Evolutionary conservation across 2,797 vertebrate species (phyloP), one percentile per base, ranked within the genome.

Genomic region (Erethizon dorsatum): DNA sequence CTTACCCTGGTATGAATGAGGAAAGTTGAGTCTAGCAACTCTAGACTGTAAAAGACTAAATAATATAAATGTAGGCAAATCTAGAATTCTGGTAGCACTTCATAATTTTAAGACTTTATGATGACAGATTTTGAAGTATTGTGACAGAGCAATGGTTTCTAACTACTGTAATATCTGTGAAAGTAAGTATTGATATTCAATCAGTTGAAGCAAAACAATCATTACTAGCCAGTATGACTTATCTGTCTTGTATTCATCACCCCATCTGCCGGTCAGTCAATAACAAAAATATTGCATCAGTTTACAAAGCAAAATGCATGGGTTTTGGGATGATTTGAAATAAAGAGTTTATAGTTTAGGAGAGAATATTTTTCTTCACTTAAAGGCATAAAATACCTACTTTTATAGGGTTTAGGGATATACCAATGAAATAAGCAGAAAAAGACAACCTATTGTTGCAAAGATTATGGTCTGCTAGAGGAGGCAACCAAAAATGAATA

Each of bases 91-190:
- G 93, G 83, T 91, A 85, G 94, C 88, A 97, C 85, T 94, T 97
- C 54, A 54, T 97, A 97, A 96, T 98, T 79, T 18, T 97, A 98
- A 97, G 50, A 96, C 28, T 92, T 88, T 97, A 52, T 45, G 87
- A 28, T 88, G 96, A 98, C 45, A 92, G 96, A 97, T 96, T 97
- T 96, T 97, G 95, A 97, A 97, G 90, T 92, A 94, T 93, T 31
- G 3, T 97, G 90, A 88, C 75, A 67, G 13, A 15, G 69, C 73
- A 96, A 31, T 88, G 71, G 86, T 95, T 95, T 98, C 75, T 41
- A 94, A 77, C 89, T 86, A 93, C 88, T 94, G 56, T 95, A 90
- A 83, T 85, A 0, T 57, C 50, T 91, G 9, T 83, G 88, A 96
- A 97, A 97, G 97, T 96, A 95, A 96, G 94, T 91, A 97, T 79